Percentiles rank a stretch among this genome's conserved stretches.
phyloP scores from a whole-genome alignment of 2,888 invertebrate genomes.

The Pammene aurita region DNA sequence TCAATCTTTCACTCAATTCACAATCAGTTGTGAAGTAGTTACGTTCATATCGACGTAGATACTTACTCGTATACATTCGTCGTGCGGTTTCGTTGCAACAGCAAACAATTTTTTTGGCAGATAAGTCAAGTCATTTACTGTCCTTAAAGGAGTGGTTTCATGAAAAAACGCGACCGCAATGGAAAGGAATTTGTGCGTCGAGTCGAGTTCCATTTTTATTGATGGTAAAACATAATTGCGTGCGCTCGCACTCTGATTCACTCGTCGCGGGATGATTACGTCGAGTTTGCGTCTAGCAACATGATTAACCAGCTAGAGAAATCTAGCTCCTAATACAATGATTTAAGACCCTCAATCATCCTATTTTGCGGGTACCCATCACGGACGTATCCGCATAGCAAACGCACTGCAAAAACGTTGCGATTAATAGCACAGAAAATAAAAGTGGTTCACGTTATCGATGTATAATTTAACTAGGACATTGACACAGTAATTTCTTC shows the following conservation, averaged over 20 bases:
- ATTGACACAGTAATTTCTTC: conserved; percentile 23
- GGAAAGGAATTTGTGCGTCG: conserved; percentile 4
- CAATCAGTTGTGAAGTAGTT: conserved; percentile 1
- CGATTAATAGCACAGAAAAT: conserved; percentile 60
- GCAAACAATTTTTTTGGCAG: neutral
- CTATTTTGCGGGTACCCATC: conserved; percentile 43
- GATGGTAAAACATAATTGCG: conserved; percentile 50
- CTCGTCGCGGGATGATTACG: conserved; percentile 55
- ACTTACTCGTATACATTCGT: too few species aligned
- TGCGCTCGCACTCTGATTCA: conserved; percentile 77
- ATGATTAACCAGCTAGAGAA: neutral
- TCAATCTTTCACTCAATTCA: neutral
- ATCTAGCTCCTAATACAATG: conserved; percentile 8
- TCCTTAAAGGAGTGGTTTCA: neutral
- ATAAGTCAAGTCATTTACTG: neutral
- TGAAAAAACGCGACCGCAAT: neutral
- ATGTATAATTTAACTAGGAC: conserved; percentile 31
- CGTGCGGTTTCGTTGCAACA: neutral
- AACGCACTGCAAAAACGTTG: conserved; percentile 49
- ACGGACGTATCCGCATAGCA: conserved; percentile 62
- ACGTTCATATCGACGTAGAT: too few species aligned
- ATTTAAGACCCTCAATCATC: conserved; percentile 1
- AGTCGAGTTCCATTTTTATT: conserved; percentile 10
- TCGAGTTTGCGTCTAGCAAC: conserved; percentile 46
- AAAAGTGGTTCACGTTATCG: conserved; percentile 47